Evolutionary conservation across 2,797 vertebrate species (phyloP), one percentile per base, ranked within the genome.

Genomic region (Crenichthys baileyi): DNA sequence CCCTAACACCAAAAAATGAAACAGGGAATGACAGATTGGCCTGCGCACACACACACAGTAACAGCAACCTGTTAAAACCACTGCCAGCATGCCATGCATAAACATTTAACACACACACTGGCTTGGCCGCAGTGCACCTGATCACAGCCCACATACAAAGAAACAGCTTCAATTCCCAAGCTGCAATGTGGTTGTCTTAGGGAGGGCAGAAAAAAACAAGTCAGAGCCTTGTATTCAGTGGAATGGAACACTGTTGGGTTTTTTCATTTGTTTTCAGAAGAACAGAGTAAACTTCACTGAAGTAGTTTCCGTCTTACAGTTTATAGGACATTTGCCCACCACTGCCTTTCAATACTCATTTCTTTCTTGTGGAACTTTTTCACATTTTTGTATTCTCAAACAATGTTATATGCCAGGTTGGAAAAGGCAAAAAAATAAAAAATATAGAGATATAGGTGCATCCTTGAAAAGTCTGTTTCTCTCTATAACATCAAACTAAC

Each of bases 131-230:
- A 29, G 79, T 78, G 84, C 76, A 92, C 82, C 89, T 91, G 86
- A 90, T 91, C 84, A 86, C 81, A 89, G 82, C 81, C 79, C 91
- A 93, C 87, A 88, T 84, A 90, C 58, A 76, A 85, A 88, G 84
- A 86, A 89, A 87, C 88, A 58, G 81, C 61, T 75, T 63, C 46
- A 71, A 87, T 84, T 82, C 87, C 88, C 88, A 91, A 90, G 88
- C 83, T 85, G 8, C 85, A 90, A 8, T 80, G 90, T 72, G 78
- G 77, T 51, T 83, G 86, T 88, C 79, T 82, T 81, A 88, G 80
- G 70, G 73, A 73, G 76, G 2, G 1, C 0, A 24, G 79, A 67
- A 82, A 74, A 74, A 65, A 73, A 29, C 58, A 73, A 83, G 73
- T 78, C 70, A 83, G 83, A 89, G 73, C 68, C 68, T 85, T 89